Base-by-base conservation (phyloP, 2,888 invertebrate species). In the Diaperis boleti region DNA sequence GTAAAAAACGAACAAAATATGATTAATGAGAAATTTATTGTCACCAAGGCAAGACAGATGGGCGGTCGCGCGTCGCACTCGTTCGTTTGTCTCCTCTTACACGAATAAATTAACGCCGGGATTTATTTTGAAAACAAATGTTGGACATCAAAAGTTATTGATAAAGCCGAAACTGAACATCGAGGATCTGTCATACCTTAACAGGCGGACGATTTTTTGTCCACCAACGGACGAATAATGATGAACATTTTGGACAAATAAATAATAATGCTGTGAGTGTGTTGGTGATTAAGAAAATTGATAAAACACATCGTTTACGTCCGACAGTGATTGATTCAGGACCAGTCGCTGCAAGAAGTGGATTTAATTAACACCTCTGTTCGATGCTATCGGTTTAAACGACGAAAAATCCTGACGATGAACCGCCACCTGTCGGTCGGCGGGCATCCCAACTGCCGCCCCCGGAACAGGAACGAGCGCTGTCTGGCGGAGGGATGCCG, bases 331-430 rank as follows among this genome's bases (percentile, higher is more conserved):
- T 77, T 74, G 77, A 77, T 77, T 73, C 69, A 56, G 69, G 66
- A 72, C 72, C 70, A 69, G 72, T 69, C 70, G 69, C 67, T 66
- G 65, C 64, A 66, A 71, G 71, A 71, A 70, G 69, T 72, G 71
- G 69, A 74, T 76, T 76, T 75, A 76, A 76, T 76, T 76, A 76
- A 74, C 76, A 74, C 75, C 74, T 75, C 70, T 66, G 45, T 54
- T 39, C 59, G 73, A 74, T 74, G 62, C 59, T 72, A 56, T 56
- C 56, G 45, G 20, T 10, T 20, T 56, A 45, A 56, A 59, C 11
- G 54, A 54, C 47, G 59, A 64, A 64, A 59, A 59, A 59, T 59
- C 39, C 22, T 10, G 39, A 39, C 11, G 52, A 3, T 17, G 10
- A 3, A 49, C 15, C 49, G 59, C 59, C 59, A 59, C 41, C 59